These are phyloP conservation scores for Liodrosophila aerea DNA, from an alignment of 2,888 invertebrate species.

Conservation along the genomic window DNA sequence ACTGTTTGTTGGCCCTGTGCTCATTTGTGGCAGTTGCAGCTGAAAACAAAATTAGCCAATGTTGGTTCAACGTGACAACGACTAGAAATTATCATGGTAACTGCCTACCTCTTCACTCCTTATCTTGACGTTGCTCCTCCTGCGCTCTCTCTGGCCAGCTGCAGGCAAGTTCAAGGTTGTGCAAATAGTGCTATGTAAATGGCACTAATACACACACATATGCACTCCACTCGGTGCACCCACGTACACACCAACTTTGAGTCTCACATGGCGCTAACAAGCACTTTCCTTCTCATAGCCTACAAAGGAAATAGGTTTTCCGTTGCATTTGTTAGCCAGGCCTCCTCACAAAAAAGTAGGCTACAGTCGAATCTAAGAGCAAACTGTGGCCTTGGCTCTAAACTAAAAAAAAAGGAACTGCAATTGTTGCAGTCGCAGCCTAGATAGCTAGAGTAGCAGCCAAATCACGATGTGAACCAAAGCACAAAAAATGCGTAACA, in stretches of 20 bases:
- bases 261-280: constrained; percentile 58
- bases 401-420: constrained; percentile 8
- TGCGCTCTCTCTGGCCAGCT: too few relatives aligned
- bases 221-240: constrained; percentile 9
- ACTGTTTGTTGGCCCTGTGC: constrained; percentile 36
- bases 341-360: constrained; percentile 27
- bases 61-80: constrained; percentile 44
- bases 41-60: constrained; percentile 54
- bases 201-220: too few relatives aligned
- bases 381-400: constrained; percentile 19
- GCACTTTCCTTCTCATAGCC: constrained; percentile 71
- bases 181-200: constrained; percentile 39
- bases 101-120: neutral
- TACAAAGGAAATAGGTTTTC: constrained; percentile 70
- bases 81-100: constrained; percentile 16
- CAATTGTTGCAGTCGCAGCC: neutral
- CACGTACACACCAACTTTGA: constrained; percentile 3
- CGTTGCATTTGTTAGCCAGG: constrained; percentile 59
- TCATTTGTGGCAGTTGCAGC: constrained; percentile 51
- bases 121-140: neutral
- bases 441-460: constrained; percentile 6
- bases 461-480: constrained; percentile 37
- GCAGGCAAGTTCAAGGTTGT: constrained; percentile 68
- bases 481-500: constrained; percentile 53
- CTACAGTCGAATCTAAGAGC: neutral